Base-by-base conservation (phyloP, 2,113 vertebrate species). In the Saguinus midas region DNA sequence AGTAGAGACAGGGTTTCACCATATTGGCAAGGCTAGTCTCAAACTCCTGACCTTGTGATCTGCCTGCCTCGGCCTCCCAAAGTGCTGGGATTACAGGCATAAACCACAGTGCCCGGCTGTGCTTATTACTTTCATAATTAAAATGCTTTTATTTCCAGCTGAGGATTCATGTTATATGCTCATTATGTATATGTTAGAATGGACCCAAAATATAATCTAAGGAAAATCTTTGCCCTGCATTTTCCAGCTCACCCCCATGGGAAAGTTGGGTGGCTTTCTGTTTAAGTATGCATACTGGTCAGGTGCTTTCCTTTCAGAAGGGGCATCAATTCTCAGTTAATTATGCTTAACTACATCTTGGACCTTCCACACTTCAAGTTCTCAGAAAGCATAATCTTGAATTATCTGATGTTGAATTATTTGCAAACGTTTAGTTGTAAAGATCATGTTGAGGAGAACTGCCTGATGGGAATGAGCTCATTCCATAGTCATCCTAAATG, bases 351-450 rank as follows among this genome's bases (percentile, higher is more conserved):
- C 73, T 73, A 76, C 0, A 83, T 21, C 9, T 11, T 14, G 58
- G 58, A 80, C 37, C 23, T 76, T 88, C 72, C 57, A 81, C 8
- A 70, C 48, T 70, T 61, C 5, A 76, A 61, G 17, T 66, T 81
- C 57, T 82, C 5, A 79, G 73, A 95, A 94, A 90, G 80, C 37
- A 40, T 45, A 52, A 76, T 27, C 48, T 85, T 75, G n/a, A 88
- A 94, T 85, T 76, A 40, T 61, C 73, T 95, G 37, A 45, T 79
- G 3, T 81, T 58, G 40, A 91, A 84, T 95, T 75, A 85, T 52
- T 66, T 92, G 45, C 50, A 61, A 78, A 87, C 48, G 23, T 91
- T 93, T 70, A 80, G 29, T 76, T 76, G 40, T 95, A 88, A 89
- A 91, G 48, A 45, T 35, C 43, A 61, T 70, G 5, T 85, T 91